Conservation (phyloP, 2,888 invertebrate genomes). For the Cyaniris semiargus region DNA sequence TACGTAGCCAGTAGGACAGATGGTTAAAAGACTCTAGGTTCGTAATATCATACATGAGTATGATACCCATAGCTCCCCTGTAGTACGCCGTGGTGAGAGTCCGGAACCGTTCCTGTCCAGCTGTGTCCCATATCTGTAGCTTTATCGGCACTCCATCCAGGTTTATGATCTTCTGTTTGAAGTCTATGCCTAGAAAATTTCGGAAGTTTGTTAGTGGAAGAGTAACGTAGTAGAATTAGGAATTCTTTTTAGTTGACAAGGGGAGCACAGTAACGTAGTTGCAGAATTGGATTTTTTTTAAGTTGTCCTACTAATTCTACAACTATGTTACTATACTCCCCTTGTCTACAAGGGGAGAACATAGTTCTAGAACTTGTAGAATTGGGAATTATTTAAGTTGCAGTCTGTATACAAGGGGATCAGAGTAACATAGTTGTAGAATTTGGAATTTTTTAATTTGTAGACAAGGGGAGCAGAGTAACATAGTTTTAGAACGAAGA, state of each 20-base stretch:
- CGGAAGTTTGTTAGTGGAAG: background rate
- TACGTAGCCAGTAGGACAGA: conserved; percentile 93
- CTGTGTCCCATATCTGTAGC: conserved; percentile 93
- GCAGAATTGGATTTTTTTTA: no score
- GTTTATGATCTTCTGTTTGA: conserved; percentile 93
- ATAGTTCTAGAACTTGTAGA: no score
- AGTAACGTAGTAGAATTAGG: background rate
- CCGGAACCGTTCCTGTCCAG: conserved; percentile 87
- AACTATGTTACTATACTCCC: no score
- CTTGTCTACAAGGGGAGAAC: no score
- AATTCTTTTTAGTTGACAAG: background rate
- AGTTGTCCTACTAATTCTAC: no score
- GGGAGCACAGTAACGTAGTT: background rate
- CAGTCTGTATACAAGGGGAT: no score
- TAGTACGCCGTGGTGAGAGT: conserved; percentile 94
- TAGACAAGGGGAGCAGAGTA: no score
- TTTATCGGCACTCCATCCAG: conserved; percentile 92
- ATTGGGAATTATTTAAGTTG: no score
- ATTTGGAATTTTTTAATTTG: no score
- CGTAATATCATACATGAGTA: conserved; percentile 94
- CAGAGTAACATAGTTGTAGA: no score
- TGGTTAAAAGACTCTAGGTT: conserved; percentile 94
- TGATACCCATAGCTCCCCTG: conserved; percentile 94
- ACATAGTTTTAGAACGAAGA: no score
- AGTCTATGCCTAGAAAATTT: conserved; percentile 87